Percentiles rank a stretch among this genome's conserved stretches.
Evolutionary conservation across 1,140 invertebrate species (phyloP).

Genomic region (Bicyclus anynana): DNA sequence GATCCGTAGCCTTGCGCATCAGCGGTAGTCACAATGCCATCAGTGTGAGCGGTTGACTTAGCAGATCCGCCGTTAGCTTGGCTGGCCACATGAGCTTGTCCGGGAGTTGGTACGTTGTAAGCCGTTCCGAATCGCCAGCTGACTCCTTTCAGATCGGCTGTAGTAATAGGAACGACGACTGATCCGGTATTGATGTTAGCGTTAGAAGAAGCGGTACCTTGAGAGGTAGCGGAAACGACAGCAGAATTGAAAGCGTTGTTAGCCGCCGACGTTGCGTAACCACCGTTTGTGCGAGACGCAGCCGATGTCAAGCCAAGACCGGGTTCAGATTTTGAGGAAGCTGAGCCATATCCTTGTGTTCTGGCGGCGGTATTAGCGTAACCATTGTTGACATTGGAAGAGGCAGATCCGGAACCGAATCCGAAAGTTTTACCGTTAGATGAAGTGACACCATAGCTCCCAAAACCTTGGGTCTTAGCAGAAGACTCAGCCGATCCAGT

Average conservation of each 20-base stretch:
- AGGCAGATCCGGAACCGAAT: slow-evolving; percentile 36
- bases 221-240: slow-evolving; percentile 35
- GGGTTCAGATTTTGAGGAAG: slow-evolving; percentile 19
- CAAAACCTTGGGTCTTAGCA: slow-evolving; percentile 44
- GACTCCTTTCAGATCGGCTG: slow-evolving; percentile 29
- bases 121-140: slow-evolving; percentile 53
- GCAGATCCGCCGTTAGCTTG: slow-evolving; percentile 28
- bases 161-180: slow-evolving; percentile 32
- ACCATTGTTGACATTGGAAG: slow-evolving; percentile 47
- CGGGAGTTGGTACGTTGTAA: slow-evolving; percentile 33
- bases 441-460: slow-evolving; percentile 40
- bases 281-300: slow-evolving; percentile 34
- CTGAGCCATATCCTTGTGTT: slow-evolving; percentile 29
- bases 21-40: slow-evolving; percentile 34
- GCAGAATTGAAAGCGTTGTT: slow-evolving; percentile 37
- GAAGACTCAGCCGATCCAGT: slow-evolving; percentile 46
- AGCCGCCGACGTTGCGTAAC: slow-evolving; percentile 44
- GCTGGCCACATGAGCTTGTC: slow-evolving; percentile 31
- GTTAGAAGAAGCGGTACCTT: slow-evolving; percentile 40
- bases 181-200: slow-evolving; percentile 36
- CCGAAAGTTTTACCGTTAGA: slow-evolving; percentile 52
- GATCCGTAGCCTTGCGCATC: slow-evolving; percentile 41
- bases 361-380: slow-evolving; percentile 39
- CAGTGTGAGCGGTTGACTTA: slow-evolving; percentile 25
- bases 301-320: slow-evolving; percentile 29